Conservation (phyloP, 2,797 vertebrate genomes). For the Artibeus jamaicensis region DNA sequence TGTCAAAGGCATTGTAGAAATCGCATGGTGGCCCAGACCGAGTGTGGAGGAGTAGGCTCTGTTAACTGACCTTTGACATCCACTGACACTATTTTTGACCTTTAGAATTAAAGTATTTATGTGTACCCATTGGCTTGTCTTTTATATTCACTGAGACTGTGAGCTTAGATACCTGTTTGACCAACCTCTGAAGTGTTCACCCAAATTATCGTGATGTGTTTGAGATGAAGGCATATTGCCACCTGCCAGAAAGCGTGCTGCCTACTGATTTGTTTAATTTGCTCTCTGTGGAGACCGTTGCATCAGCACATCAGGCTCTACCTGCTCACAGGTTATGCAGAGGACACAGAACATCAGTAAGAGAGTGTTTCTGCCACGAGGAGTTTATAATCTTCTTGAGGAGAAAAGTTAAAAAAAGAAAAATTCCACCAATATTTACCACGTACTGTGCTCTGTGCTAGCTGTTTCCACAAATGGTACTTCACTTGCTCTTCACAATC, state of each 20-base stretch:
- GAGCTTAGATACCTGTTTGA: neutral
- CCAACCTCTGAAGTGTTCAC: neutral
- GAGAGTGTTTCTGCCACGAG: neutral
- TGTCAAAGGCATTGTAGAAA: neutral
- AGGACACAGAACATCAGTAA: neutral
- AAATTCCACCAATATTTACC: neutral
- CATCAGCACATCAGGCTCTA: neutral
- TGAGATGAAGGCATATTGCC: neutral
- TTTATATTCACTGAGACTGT: neutral
- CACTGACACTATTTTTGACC: neutral
- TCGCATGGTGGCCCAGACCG: neutral
- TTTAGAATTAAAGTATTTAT: neutral
- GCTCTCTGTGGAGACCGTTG: neutral
- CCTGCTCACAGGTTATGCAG: neutral
- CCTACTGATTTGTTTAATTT: conserved; percentile 3
- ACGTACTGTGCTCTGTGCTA: neutral
- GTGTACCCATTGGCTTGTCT: neutral
- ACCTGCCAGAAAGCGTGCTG: neutral
- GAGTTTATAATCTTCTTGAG: neutral
- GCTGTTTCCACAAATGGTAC: neutral
- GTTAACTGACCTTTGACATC: neutral
- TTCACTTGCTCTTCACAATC: neutral
- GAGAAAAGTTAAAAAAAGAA: neutral
- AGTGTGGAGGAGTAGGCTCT: neutral
- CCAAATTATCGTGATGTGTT: neutral